These are phyloP conservation scores for Heteromyza rotundicornis DNA, from an alignment of 2,888 invertebrate species.

Conservation along the genomic window DNA sequence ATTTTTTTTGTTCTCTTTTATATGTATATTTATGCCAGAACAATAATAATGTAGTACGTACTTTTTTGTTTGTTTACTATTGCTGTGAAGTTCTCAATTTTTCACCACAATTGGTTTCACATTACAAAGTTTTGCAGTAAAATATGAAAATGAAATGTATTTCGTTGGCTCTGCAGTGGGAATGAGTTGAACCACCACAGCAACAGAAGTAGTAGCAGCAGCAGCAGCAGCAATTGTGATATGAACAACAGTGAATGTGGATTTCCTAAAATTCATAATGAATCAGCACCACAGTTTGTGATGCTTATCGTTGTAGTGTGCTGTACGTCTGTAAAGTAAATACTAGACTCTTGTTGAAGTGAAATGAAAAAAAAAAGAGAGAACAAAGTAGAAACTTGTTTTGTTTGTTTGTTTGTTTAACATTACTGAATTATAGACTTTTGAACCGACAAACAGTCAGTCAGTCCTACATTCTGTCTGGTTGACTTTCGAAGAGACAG, in stretches of 20 bases:
- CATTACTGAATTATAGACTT: not conserved
- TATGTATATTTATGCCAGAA: not conserved
- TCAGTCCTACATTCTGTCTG: not conserved
- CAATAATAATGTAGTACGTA: not conserved
- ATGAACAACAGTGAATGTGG: not conserved
- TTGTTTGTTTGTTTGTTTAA: not conserved
- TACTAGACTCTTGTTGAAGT: not conserved
- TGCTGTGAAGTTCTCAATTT: not conserved
- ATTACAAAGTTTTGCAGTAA: not conserved
- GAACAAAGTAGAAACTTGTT: not conserved
- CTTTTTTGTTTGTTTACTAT: not conserved
- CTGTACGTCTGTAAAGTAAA: not conserved
- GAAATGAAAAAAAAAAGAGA: not conserved
- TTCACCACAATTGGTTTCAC: constrained; percentile 3
- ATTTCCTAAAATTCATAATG: not conserved
- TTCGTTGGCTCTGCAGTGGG: not conserved
- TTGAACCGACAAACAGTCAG: not conserved
- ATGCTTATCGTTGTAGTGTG: not conserved
- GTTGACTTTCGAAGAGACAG: not conserved
- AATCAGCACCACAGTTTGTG: not conserved
- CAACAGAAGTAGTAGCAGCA: not conserved
- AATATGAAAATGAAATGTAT: not conserved
- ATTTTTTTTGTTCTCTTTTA: no score
- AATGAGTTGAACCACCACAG: not conserved
- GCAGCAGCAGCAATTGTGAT: not conserved